Evolutionary conservation across 2,888 invertebrate species (phyloP), one percentile per base, ranked within the genome.

Genomic region (Apotomis betuletana): DNA sequence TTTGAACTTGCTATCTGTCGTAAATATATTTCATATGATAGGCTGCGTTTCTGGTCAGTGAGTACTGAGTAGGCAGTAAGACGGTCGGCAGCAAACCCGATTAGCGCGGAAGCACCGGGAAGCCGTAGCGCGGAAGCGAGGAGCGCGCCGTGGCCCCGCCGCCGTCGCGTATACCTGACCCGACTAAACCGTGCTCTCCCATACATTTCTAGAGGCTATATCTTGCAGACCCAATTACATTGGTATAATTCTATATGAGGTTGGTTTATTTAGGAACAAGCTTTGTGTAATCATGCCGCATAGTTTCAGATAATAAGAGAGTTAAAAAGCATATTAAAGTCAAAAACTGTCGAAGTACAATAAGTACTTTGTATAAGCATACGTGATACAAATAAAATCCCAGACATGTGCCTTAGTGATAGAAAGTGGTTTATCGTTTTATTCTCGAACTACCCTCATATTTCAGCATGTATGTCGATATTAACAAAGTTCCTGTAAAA

Each of bases 31-130:
- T 38, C 3, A 57, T 57, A 6, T 3, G 44, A n/a, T 55, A n/a
- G 55, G 65, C 55, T 44, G 46, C 15, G 46, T 27, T 65, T 46
- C 57, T 65, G 52, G 54, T 44, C 44, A 58, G 27, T 12, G 38
- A 62, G 44, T 27, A 27, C 27, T 44, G 44, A 65, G 46, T 57
- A 15, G n/a, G 12, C 10, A 15, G 52, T 60, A 69, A 61, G 73
- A 59, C 55, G 61, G 62, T 49, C 12, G 60, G 46, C 70, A 76
- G 75, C 76, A 83, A 84, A 80, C 80, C 75, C 78, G 79, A 83
- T 85, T 84, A 85, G 79, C 75, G 76, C 70, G 75, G 76, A 76
- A 79, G 75, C 67, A 72, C 58, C 69, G 65, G 74, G 85, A 85
- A 84, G 83, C 84, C 85, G 36, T 81, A 81, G 74, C 67, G 69